Conservation (phyloP, 2,888 invertebrate species). For the Epistrophe grossulariae region DNA sequence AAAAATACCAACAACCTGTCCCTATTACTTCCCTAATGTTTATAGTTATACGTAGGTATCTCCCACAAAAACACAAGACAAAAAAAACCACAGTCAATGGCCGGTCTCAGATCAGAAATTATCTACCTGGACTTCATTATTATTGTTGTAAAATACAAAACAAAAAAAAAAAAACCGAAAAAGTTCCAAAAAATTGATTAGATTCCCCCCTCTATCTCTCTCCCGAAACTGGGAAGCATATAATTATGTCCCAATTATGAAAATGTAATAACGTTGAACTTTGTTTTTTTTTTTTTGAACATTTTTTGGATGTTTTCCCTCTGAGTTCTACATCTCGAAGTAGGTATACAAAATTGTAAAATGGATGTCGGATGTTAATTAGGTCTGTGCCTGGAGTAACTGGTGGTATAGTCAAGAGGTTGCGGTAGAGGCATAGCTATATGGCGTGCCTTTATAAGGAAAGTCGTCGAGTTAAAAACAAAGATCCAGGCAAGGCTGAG, state of each 20-base stretch:
- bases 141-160: constrained; percentile 18
- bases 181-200: constrained; percentile 55
- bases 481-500: neutral
- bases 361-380: constrained; percentile 50
- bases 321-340: constrained; percentile 9
- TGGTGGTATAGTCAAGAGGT: neutral
- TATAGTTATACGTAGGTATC: neutral
- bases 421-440: neutral
- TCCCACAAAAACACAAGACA: constrained; percentile 4
- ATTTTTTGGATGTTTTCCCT: constrained; percentile 31
- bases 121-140: constrained; percentile 49
- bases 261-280: constrained; percentile 57
- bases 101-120: constrained; percentile 46
- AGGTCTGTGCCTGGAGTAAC: constrained; percentile 35
- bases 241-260: constrained; percentile 70
- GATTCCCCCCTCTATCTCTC: constrained; percentile 31
- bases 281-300: constrained; percentile 36
- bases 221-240: constrained; percentile 42
- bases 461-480: neutral
- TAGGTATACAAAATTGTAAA: constrained; percentile 28
- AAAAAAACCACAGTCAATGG: constrained; percentile 45
- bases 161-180: constrained; percentile 1
- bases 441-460: constrained; percentile 33
- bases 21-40: constrained; percentile 19
- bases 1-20: constrained; percentile 22